Conservation (phyloP, 2,888 invertebrate genomes). For the Plebejus anna region DNA sequence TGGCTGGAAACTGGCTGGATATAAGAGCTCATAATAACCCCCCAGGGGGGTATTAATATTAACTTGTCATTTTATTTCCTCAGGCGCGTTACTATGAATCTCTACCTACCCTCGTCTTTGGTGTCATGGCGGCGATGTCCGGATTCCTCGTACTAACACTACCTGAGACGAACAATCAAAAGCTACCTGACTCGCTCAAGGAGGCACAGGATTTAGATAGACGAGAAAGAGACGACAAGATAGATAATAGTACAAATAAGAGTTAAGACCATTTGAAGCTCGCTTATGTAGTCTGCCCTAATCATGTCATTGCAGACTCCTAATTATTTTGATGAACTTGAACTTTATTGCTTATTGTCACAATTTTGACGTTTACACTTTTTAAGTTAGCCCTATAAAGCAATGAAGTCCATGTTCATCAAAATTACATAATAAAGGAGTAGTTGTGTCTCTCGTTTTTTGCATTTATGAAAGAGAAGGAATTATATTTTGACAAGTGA, state of each 20-base stretch:
- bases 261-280: background rate
- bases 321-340: too few relatives aligned
- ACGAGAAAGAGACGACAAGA: slow-evolving; percentile 35
- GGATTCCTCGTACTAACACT: slow-evolving; percentile 78
- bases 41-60: too few relatives aligned
- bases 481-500: background rate
- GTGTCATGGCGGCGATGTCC: slow-evolving; percentile 75
- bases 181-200: slow-evolving; percentile 80
- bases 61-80: slow-evolving; percentile 30
- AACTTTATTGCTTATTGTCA: too few relatives aligned
- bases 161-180: slow-evolving; percentile 81
- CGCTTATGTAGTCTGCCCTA: background rate
- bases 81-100: slow-evolving; percentile 61
- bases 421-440: too few relatives aligned
- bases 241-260: slow-evolving; percentile 8
- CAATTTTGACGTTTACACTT: too few relatives aligned
- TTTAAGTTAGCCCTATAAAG: too few relatives aligned
- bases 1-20: too few relatives aligned
- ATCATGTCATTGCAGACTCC: too few relatives aligned
- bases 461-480: background rate
- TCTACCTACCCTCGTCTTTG: slow-evolving; percentile 80
- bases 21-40: too few relatives aligned
- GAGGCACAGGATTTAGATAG: slow-evolving; percentile 77
- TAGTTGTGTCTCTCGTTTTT: background rate
- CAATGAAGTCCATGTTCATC: too few relatives aligned